These are phyloP conservation scores for Puma concolor DNA, from an alignment of 2,113 vertebrate genomes.

Conservation along the genomic window DNA sequence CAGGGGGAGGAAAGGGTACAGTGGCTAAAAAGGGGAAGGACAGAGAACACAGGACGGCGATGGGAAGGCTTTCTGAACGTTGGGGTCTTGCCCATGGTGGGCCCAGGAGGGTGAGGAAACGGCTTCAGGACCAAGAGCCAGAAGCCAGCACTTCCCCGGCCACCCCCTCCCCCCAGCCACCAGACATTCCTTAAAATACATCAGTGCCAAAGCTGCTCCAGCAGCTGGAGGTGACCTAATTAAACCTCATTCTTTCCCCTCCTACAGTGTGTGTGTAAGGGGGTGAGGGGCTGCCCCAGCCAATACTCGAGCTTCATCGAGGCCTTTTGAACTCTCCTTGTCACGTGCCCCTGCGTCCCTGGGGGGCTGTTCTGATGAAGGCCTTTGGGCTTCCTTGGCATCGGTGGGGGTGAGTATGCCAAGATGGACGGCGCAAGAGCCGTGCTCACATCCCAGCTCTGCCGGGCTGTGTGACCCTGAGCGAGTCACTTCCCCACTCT, in stretches of 20 bases:
- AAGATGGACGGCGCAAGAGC: too few relatives aligned
- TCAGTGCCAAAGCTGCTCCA: background rate
- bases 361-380: background rate
- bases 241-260: slow-evolving; percentile 32
- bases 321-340: background rate
- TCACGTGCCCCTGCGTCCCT: background rate
- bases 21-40: background rate
- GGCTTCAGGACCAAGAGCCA: background rate
- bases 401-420: background rate
- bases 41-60: accelerated
- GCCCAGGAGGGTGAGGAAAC: background rate
- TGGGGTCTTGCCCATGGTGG: background rate
- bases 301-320: background rate
- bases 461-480: background rate
- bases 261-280: background rate
- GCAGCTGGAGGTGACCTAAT: slow-evolving; percentile 73
- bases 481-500: background rate
- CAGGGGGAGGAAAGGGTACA: background rate
- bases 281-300: background rate
- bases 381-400: background rate
- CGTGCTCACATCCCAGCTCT: background rate
- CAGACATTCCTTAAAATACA: slow-evolving; percentile 60
- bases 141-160: background rate
- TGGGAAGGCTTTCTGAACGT: background rate
- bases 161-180: slow-evolving; percentile 2